phyloP scores from a whole-genome alignment of 2,888 invertebrate species.

The Scaptomyza reducta region DNA sequence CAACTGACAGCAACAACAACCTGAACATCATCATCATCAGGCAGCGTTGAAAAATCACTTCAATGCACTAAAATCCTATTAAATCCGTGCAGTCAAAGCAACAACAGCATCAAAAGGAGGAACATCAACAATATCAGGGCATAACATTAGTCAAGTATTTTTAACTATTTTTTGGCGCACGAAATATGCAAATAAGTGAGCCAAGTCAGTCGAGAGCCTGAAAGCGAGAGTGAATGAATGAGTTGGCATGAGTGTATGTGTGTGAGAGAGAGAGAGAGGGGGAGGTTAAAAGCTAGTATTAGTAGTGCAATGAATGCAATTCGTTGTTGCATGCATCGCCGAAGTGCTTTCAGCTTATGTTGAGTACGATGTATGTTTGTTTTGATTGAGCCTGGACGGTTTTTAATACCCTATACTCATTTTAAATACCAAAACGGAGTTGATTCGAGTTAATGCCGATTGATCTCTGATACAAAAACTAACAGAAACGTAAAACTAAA shows the following conservation, averaged over 20 bases:
- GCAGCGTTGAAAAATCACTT: conserved; percentile 66
- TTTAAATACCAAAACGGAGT: neutral
- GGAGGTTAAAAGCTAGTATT: neutral
- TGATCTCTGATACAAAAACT: no score
- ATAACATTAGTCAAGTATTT: conserved; percentile 72
- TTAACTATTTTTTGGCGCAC: conserved; percentile 58
- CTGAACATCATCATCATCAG: conserved; percentile 26
- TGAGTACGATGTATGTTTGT: conserved; percentile 11
- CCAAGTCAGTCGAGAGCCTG: conserved; percentile 17
- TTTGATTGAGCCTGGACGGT: conserved; percentile 19
- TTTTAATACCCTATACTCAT: neutral
- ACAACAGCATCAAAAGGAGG: conserved; percentile 32
- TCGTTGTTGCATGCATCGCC: conserved; percentile 55
- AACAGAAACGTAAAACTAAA: no score
- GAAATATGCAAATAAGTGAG: conserved; percentile 69
- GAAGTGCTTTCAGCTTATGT: conserved; percentile 14
- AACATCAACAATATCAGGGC: conserved; percentile 10
- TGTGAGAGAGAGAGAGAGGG: neutral
- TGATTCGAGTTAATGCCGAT: neutral
- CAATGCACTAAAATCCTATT: conserved; percentile 73
- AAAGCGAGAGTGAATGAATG: neutral
- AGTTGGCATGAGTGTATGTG: neutral
- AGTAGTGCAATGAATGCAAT: conserved; percentile 62
- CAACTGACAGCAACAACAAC: conserved; percentile 11
- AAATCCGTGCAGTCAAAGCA: conserved; percentile 59